Percentiles rank a stretch among this genome's conserved stretches.
These are phyloP conservation scores for Andricus curvator DNA, from an alignment of 2,888 invertebrate species.

Conservation along the genomic window DNA sequence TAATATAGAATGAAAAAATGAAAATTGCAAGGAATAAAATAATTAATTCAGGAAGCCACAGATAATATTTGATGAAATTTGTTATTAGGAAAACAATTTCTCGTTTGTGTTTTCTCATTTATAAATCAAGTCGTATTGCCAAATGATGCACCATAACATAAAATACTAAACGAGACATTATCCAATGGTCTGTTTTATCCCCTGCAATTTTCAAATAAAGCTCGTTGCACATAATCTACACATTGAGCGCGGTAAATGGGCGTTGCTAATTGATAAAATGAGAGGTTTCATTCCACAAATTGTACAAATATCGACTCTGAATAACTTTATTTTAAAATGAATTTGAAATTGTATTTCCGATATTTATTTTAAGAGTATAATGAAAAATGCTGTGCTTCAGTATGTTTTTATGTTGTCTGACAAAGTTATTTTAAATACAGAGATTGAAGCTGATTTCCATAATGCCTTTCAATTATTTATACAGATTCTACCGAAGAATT, in stretches of 20 bases:
- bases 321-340: not conserved
- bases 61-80: not conserved
- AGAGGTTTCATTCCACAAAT: not conserved
- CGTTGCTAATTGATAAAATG: conserved; percentile 30
- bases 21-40: no score
- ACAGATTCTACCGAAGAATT: not conserved
- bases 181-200: not conserved
- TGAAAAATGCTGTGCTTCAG: no score
- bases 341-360: not conserved
- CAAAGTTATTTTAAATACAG: no score
- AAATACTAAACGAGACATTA: not conserved
- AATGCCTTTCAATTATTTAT: no score
- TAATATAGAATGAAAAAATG: no score
- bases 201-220: conserved; percentile 6
- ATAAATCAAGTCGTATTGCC: not conserved
- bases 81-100: not conserved
- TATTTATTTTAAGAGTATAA: not conserved
- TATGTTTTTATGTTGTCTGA: no score
- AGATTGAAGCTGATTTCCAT: no score
- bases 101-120: not conserved
- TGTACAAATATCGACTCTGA: not conserved
- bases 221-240: not conserved
- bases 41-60: no score
- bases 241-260: not conserved
- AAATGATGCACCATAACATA: not conserved